phyloP scores from a whole-genome alignment of 2,113 vertebrate species.

The Pteropus alecto region DNA sequence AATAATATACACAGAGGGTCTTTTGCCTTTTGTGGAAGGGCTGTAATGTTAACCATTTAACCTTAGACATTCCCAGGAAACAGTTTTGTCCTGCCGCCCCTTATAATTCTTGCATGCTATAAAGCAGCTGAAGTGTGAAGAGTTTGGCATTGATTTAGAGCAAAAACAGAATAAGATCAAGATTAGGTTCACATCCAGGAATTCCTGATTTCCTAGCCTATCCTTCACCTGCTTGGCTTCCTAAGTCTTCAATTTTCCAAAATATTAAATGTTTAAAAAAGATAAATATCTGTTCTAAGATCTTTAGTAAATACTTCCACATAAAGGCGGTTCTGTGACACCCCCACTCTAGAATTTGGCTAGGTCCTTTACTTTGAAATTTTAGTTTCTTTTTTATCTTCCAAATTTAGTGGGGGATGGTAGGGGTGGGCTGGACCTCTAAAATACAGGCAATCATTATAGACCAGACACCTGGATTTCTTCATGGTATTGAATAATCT shows the following conservation, averaged over 20 bases:
- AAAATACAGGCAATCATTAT: conserved; percentile 36
- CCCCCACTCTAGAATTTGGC: neutral
- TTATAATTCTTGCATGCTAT: conserved; percentile 61
- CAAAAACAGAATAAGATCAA: conserved; percentile 57
- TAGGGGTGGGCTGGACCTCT: neutral
- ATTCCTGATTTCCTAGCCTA: conserved; percentile 62
- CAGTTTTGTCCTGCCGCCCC: neutral
- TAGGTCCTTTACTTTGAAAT: conserved; percentile 60
- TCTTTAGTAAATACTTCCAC: neutral
- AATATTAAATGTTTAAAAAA: conserved; percentile 56
- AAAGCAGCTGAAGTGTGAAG: conserved; percentile 71
- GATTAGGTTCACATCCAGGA: conserved; percentile 58
- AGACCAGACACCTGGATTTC: conserved; percentile 67
- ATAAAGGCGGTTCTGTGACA: conserved; percentile 7
- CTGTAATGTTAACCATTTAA: conserved; percentile 62
- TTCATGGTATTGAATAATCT: conserved; percentile 64
- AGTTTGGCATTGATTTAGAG: conserved; percentile 69
- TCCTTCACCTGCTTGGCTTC: conserved; percentile 58
- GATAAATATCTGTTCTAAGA: conserved; percentile 56
- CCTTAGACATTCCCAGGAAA: conserved; percentile 56
- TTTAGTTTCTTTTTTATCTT: conserved; percentile 55
- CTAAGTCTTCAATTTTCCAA: conserved; percentile 52
- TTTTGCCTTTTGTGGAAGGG: conserved; percentile 30
- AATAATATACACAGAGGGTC: neutral
- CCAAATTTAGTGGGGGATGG: neutral